Percentiles rank a stretch among this genome's conserved stretches.
phyloP scores from a whole-genome alignment of 2,113 vertebrate genomes.

The Phainopepla nitens region DNA sequence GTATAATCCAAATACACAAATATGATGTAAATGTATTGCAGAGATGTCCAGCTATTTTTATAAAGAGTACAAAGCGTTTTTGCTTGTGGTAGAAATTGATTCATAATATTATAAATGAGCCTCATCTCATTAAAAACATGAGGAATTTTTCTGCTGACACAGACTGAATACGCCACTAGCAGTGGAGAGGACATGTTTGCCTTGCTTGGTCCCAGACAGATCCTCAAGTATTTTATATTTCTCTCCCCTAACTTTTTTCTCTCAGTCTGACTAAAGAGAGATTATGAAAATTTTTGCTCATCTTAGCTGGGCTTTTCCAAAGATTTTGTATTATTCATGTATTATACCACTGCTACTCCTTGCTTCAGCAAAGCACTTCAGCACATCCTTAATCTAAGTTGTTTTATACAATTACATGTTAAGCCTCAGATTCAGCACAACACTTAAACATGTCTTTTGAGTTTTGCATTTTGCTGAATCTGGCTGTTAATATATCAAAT shows the following conservation, averaged over 20 bases:
- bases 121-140: not conserved
- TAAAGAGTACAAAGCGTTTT: not conserved
- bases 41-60: not conserved
- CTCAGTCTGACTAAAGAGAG: not conserved
- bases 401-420: not conserved
- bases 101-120: not conserved
- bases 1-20: not conserved
- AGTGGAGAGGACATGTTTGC: not conserved
- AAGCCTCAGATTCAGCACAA: not conserved
- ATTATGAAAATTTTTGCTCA: not conserved
- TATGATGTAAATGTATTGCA: not conserved
- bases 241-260: not conserved
- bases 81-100: not conserved
- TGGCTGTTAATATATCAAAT: not conserved
- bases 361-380: not conserved
- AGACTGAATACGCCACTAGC: not conserved
- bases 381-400: not conserved
- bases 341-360: not conserved
- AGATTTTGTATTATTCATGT: not conserved
- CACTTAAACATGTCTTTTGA: not conserved
- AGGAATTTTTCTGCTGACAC: not conserved
- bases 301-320: not conserved
- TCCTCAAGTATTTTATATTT: not conserved
- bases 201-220: not conserved
- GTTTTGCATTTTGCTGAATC: not conserved